phyloP scores from a whole-genome alignment of 2,797 vertebrate genomes.

The Ceyx erithaca region DNA sequence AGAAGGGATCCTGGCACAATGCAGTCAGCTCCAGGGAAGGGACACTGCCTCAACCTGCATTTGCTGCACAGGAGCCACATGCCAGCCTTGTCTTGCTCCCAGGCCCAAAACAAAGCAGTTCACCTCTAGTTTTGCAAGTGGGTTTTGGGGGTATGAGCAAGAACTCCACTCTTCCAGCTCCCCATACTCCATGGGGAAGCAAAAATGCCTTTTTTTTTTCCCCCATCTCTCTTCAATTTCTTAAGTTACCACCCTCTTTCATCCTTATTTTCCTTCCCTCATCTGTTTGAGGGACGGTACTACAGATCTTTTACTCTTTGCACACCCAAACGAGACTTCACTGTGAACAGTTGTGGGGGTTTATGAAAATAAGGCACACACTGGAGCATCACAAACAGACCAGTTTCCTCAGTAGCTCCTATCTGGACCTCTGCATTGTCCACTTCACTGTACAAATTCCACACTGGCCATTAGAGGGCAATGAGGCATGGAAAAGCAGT shows the following conservation, averaged over 20 bases:
- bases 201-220: neutral
- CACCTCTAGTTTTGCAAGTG: accelerated
- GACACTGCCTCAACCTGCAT: too few species aligned
- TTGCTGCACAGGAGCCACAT: accelerated
- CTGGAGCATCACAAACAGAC: accelerated
- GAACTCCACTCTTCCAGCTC: neutral
- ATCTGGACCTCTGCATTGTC: accelerated
- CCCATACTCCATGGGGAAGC: accelerated
- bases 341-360: neutral
- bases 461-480: neutral
- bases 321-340: too few species aligned
- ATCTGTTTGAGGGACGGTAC: accelerated
- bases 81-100: neutral
- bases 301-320: neutral
- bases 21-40: neutral
- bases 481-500: neutral
- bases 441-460: neutral
- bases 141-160: neutral
- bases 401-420: accelerated
- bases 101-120: neutral
- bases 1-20: neutral
- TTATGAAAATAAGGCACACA: neutral
- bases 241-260: neutral
- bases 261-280: too few species aligned
- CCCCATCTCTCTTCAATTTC: neutral